A percentile compares a stretch with the other conserved stretches of the same genome.
phyloP scores from a whole-genome alignment of 2,113 vertebrate species.

The Daboia siamensis region DNA sequence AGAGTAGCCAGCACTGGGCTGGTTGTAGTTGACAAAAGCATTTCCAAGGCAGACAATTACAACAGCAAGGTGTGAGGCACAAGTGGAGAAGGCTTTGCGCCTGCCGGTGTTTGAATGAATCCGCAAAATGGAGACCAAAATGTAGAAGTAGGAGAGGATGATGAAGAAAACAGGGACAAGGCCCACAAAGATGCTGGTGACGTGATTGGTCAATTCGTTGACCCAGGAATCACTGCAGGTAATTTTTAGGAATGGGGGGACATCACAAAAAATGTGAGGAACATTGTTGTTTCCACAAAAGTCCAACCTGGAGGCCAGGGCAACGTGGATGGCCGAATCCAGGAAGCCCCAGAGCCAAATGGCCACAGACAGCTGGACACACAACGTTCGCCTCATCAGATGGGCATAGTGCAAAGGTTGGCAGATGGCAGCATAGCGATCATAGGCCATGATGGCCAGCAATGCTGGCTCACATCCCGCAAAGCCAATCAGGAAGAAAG shows the following conservation, averaged over 20 bases:
- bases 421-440: constrained; percentile 36
- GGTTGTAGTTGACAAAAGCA: constrained; percentile 40
- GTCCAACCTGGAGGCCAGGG: constrained; percentile 23
- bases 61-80: constrained; percentile 29
- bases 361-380: accelerated
- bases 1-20: neutral
- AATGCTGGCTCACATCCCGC: neutral
- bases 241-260: neutral
- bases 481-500: constrained; percentile 24
- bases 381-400: neutral
- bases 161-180: constrained; percentile 40
- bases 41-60: constrained; percentile 33
- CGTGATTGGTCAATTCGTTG: neutral
- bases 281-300: constrained; percentile 6
- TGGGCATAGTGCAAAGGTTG: neutral
- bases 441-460: constrained; percentile 44
- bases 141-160: neutral
- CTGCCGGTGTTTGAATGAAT: neutral
- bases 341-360: constrained; percentile 52
- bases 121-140: constrained; percentile 12
- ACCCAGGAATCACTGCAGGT: constrained; percentile 20
- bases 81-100: constrained; percentile 45
- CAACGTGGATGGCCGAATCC: neutral
- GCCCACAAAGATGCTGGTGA: constrained; percentile 2
- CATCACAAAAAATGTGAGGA: constrained; percentile 51